Evolutionary conservation across 1,140 invertebrate genomes (phyloP).

Genomic region (Drosophila sulfurigaster): DNA sequence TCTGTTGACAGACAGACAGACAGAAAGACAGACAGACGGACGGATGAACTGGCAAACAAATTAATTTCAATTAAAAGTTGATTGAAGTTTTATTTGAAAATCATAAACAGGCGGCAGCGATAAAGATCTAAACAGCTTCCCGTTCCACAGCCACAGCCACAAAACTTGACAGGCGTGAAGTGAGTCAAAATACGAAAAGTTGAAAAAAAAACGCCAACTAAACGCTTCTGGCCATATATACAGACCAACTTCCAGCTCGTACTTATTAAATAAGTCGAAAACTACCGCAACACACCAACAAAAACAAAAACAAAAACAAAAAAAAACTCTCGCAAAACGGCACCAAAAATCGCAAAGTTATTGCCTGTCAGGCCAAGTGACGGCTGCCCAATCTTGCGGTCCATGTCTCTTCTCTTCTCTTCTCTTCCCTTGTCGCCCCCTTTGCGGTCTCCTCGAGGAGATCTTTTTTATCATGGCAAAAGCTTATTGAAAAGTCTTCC

Average conservation of each 20-base stretch:
- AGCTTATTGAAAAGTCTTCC: conserved; percentile 70
- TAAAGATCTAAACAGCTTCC: conserved; percentile 33
- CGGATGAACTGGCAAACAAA: conserved; percentile 15
- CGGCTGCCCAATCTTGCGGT: conserved; percentile 67
- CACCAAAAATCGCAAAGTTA: conserved; percentile 64
- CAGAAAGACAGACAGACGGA: conserved; percentile 5
- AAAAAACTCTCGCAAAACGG: conserved; percentile 22
- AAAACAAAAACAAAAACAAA: conserved; percentile 39
- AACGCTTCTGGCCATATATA: conserved; percentile 46
- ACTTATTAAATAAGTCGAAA: conserved; percentile 27
- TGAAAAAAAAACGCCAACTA: conserved; percentile 32
- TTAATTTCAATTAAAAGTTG: conserved; percentile 49
- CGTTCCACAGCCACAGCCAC: background rate
- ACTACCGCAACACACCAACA: conserved; percentile 18
- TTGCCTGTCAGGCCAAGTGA: conserved; percentile 70
- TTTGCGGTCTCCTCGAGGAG: background rate
- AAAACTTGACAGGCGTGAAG: conserved; percentile 59
- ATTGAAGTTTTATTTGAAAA: conserved; percentile 50
- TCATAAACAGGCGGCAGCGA: conserved; percentile 25
- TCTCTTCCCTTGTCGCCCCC: background rate
- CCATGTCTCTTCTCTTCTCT: conserved; percentile 18
- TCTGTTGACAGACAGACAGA: conserved; percentile 11
- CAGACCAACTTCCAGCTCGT: background rate
- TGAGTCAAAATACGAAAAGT: conserved; percentile 32
- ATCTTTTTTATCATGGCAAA: conserved; percentile 13